Evolutionary conservation across 2,113 vertebrate genomes (phyloP), one percentile per base, ranked within the genome.

Genomic region (Upupa epops): DNA sequence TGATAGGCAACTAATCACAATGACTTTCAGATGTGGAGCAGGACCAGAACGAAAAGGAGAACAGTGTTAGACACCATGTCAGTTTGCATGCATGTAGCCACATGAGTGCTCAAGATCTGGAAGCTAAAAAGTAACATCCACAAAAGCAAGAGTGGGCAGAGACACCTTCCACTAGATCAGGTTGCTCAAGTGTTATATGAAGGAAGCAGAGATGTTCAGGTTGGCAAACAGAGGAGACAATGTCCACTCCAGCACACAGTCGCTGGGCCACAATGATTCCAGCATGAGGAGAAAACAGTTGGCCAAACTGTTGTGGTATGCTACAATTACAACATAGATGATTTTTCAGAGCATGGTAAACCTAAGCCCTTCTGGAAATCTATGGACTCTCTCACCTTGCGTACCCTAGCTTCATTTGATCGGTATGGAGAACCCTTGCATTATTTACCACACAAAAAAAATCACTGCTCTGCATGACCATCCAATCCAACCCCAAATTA

Each of bases 341-440:
- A 13, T 72, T 81, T 82, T 90, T 75, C 36, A 75, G 72, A 56
- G 29, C 14, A 83, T 40, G 8, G 7, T 60, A 91, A 86, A 71
- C 25, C 25, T 78, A 78, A 92, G 51, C 4, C 9, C 8, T 75
- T 83, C 8, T 13, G 37, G 18, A 88, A 88, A 86, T 55, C 73
- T 63, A 29, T 42, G 48, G 58, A 54, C 28, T 32, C 42, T n/a
- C 28, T 36, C 45, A 81, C 34, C 28, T 68, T 83, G 54, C 80
- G 88, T 91, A 92, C 91, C 13, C 34, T 54, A 86, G 31, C 24
- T 83, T 83, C 11, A 34, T 88, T 88, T 75, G 69, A 61, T 81
- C 73, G n/a, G 31, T 64, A 61, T 2, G 3, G 40, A 48, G 25
- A 58, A 18, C 32, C 22, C 25, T 66, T 68, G 15, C 78, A n/a